phyloP scores from a whole-genome alignment of 2,113 vertebrate genomes.

The Canis aureus region DNA sequence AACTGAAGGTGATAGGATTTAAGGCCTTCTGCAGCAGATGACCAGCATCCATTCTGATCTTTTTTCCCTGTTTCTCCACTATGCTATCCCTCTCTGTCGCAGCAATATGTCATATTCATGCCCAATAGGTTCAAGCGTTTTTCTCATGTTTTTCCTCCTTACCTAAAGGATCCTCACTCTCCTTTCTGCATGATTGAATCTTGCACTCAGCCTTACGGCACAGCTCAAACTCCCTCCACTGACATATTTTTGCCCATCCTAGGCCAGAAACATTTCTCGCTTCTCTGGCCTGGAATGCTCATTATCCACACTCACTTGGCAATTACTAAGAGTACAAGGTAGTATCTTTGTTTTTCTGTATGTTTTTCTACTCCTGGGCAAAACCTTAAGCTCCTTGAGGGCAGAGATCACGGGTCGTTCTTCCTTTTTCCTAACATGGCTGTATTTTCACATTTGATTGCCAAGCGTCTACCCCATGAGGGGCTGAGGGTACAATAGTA shows the following conservation, averaged over 20 bases:
- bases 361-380: not conserved
- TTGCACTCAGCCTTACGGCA: not conserved
- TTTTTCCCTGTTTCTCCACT: not conserved
- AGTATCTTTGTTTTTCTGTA: not conserved
- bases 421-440: not conserved
- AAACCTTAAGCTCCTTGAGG: not conserved
- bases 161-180: not conserved
- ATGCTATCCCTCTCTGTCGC: not conserved
- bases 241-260: not conserved
- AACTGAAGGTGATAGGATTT: not conserved
- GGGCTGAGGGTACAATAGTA: not conserved
- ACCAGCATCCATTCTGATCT: not conserved
- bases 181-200: not conserved
- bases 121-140: not conserved
- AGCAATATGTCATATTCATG: not conserved
- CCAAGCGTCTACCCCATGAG: not conserved
- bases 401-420: not conserved
- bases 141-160: not conserved
- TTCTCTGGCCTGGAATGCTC: not conserved
- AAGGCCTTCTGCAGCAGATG: not conserved
- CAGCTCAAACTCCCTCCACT: not conserved
- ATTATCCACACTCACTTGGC: not conserved
- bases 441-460: not conserved
- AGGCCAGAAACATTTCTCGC: not conserved
- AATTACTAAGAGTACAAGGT: slow-evolving; percentile 3